Conservation (phyloP, 1,140 invertebrate genomes). For the Drosophila mojavensis region DNA sequence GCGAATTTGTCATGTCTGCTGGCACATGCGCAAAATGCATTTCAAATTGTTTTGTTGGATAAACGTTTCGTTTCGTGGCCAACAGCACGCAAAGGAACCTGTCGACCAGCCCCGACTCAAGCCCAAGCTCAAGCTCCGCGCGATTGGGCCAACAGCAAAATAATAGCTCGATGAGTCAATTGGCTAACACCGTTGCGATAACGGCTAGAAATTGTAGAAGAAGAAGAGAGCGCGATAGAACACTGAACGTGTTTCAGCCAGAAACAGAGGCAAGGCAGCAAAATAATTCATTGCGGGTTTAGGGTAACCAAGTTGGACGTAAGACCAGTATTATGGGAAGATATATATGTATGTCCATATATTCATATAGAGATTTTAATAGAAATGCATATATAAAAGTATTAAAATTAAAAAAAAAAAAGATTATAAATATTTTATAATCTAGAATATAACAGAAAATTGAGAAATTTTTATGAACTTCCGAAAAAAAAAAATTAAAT, state of each 20-base stretch:
- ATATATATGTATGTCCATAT: too few relatives aligned
- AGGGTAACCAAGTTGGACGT: too few relatives aligned
- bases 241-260: slow-evolving; percentile 1
- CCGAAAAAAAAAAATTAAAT: too few relatives aligned
- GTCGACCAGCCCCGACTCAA: background rate
- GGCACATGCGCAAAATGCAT: slow-evolving; percentile 43
- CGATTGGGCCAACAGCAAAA: slow-evolving; percentile 1
- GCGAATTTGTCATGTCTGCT: slow-evolving; percentile 55
- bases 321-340: too few relatives aligned
- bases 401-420: too few relatives aligned
- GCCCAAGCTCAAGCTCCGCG: background rate
- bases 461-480: too few relatives aligned
- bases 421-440: too few relatives aligned
- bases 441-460: too few relatives aligned
- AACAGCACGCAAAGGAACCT: slow-evolving; percentile 70
- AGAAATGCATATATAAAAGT: too few relatives aligned
- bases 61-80: slow-evolving; percentile 37
- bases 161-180: slow-evolving; percentile 6
- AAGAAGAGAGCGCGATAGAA: background rate
- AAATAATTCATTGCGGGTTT: too few relatives aligned
- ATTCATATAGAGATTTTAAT: too few relatives aligned
- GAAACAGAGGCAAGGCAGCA: too few relatives aligned
- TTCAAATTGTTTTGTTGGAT: slow-evolving; percentile 35
- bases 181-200: background rate
- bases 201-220: background rate